Evolutionary conservation across 2,113 vertebrate genomes (phyloP).

Genomic region (Hypomesus transpacificus): DNA sequence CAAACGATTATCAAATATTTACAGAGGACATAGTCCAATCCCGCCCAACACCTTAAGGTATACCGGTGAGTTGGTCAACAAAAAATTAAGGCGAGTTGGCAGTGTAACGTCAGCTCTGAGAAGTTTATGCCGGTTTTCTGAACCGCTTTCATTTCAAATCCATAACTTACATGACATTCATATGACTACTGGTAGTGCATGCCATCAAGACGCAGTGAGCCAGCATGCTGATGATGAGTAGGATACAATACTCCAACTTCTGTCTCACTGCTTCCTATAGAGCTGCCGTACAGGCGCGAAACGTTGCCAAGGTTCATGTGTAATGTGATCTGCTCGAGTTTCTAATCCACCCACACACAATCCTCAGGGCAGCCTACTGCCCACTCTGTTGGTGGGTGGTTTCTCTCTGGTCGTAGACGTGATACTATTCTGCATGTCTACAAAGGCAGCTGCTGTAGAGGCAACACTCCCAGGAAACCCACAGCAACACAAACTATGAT

Average conservation of each 20-base stretch:
- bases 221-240: slow-evolving; percentile 68
- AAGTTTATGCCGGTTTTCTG: too few relatives aligned
- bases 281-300: slow-evolving; percentile 64
- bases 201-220: slow-evolving; percentile 49
- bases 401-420: slow-evolving; percentile 64
- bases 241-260: slow-evolving; percentile 39
- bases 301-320: slow-evolving; percentile 71
- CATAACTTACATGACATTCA: too few relatives aligned
- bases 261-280: slow-evolving; percentile 70
- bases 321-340: slow-evolving; percentile 73
- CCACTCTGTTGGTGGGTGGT: slow-evolving; percentile 72
- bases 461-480: slow-evolving; percentile 21
- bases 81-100: too few relatives aligned
- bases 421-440: slow-evolving; percentile 63
- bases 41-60: too few relatives aligned
- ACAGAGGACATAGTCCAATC: too few relatives aligned
- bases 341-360: slow-evolving; percentile 70
- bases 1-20: too few relatives aligned
- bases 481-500: slow-evolving; percentile 26
- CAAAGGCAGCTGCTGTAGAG: slow-evolving; percentile 42
- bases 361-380: slow-evolving; percentile 72
- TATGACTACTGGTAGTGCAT: too few relatives aligned
- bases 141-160: too few relatives aligned
- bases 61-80: too few relatives aligned
- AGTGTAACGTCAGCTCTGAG: too few relatives aligned